phyloP scores from a whole-genome alignment of 2,797 vertebrate species.

The Labeo calbasu region DNA sequence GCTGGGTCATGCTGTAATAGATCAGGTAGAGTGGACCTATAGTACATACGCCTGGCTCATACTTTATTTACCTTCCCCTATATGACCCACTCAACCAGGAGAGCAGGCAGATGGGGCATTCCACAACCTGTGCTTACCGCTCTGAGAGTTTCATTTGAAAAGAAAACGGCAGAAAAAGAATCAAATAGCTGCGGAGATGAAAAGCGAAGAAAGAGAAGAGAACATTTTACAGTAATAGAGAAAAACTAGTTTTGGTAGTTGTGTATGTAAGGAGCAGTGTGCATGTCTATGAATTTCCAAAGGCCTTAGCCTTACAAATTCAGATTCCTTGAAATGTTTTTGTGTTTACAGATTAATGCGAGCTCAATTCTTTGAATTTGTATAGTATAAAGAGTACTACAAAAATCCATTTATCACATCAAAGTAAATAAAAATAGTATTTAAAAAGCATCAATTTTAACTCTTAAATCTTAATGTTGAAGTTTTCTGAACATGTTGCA shows the following conservation, averaged over 20 bases:
- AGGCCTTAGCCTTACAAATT: not conserved
- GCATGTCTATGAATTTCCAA: slow-evolving; percentile 1
- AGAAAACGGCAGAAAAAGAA: not conserved
- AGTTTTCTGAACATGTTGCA: not conserved
- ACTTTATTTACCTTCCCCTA: slow-evolving; percentile 28
- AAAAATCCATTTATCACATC: too few species aligned
- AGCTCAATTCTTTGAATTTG: too few species aligned
- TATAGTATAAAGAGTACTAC: too few species aligned
- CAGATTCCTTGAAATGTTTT: not conserved
- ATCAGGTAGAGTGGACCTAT: slow-evolving; percentile 4
- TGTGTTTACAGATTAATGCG: too few species aligned
- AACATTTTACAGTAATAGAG: not conserved
- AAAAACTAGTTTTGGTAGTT: not conserved
- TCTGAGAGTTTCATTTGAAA: slow-evolving; percentile 1
- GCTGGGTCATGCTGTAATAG: slow-evolving; percentile 19
- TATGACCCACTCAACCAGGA: slow-evolving; percentile 22
- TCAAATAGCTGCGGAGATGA: slow-evolving; percentile 5
- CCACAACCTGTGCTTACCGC: not conserved
- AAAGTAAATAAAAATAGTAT: too few species aligned
- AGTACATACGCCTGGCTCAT: not conserved
- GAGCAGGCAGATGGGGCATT: not conserved
- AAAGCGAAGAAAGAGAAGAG: not conserved
- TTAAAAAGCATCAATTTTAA: too few species aligned
- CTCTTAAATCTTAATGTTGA: too few species aligned
- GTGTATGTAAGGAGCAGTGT: not conserved